Evolutionary conservation across 2,888 invertebrate genomes (phyloP), one percentile per base, ranked within the genome.

Genomic region (Brachynemurus nebulosus): DNA sequence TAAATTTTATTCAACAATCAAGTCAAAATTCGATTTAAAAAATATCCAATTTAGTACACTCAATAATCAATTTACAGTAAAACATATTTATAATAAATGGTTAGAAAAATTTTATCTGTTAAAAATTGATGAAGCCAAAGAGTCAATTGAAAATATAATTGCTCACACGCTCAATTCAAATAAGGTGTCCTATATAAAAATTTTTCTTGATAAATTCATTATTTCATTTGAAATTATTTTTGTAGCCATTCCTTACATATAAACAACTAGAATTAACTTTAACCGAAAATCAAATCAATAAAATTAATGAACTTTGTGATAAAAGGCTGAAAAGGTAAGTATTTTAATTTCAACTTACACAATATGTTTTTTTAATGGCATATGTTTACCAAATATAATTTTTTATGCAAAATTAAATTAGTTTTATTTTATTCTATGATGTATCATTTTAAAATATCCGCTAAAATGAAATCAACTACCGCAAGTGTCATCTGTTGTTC

Each of bases 61-160:
- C n/a, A 30, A 11, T 30, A 30, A 30, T 12, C n/a, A 30, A 30
- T 6, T 3, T 4, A 30, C 30, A 3, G 21, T 38, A 20, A 5
- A 52, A 48, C n/a, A 52, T 14, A 27, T 53, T 6, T 39, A 53
- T 11, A 47, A 60, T 36, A 60, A 61, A 36, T 74, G 73, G 74
- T 59, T 57, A 23, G 48, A 57, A 3, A 65, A 62, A 54, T 66
- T 75, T 48, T 56, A 61, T 49, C 56, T 61, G 11, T 63, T 67
- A 30, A 64, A 66, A 21, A 61, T 76, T 41, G 62, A 65, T 1
- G 75, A 76, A 53, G 66, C 72, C 4, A 61, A 67, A 2, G 67
- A 69, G 53, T 74, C 75, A 45, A 63, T 73, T 36, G 69, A 72
- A 51, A 67, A 71, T 52, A 72, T 78, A 48, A 58, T 74, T 40